Evolutionary conservation across 2,113 vertebrate genomes (phyloP).

Genomic region (Euleptes europaea): DNA sequence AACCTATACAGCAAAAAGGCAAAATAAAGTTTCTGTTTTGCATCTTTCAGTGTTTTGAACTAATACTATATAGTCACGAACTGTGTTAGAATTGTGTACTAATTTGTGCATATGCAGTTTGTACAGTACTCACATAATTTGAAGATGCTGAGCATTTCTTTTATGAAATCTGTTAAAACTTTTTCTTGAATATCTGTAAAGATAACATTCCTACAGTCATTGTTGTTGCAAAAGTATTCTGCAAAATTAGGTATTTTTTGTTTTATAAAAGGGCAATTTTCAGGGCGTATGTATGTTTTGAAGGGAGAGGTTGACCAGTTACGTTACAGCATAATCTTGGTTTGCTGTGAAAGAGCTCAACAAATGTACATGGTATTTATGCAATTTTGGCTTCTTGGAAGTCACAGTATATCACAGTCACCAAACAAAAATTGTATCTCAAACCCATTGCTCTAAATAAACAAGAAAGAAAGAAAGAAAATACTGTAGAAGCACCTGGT

Average conservation of each 20-base stretch:
- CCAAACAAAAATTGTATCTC: background rate
- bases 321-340: background rate
- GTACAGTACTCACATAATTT: background rate
- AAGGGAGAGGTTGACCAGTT: background rate
- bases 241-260: background rate
- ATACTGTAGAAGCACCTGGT: constrained; percentile 43
- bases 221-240: background rate
- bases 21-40: background rate
- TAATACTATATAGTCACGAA: background rate
- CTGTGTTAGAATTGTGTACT: background rate
- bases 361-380: background rate
- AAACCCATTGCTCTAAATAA: background rate
- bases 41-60: background rate
- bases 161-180: background rate
- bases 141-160: background rate
- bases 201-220: background rate
- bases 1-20: background rate
- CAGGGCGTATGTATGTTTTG: background rate
- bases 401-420: background rate
- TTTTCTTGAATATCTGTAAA: background rate
- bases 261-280: background rate
- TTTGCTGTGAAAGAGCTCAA: background rate
- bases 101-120: background rate
- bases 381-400: background rate
- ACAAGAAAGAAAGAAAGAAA: background rate